Evolutionary conservation across 2,113 vertebrate genomes (phyloP).

Genomic region (Phyllostomus hastatus): DNA sequence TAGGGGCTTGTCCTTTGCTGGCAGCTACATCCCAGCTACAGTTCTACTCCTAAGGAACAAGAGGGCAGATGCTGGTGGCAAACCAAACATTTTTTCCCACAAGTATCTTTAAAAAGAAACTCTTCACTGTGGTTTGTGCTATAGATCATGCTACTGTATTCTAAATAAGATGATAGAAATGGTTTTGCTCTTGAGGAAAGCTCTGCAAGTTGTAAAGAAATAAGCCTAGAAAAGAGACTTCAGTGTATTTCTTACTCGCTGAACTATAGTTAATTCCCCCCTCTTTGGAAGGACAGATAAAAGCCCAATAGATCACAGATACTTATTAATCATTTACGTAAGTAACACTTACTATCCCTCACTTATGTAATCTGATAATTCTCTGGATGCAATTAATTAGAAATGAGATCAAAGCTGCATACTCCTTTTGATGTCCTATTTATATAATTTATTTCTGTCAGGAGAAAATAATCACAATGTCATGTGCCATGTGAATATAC

Average conservation of each 20-base stretch:
- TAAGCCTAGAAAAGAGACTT: not conserved
- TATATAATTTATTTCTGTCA: slow-evolving; percentile 77
- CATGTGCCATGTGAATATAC: slow-evolving; percentile 62
- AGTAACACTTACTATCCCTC: slow-evolving; percentile 68
- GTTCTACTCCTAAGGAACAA: not conserved
- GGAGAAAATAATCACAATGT: slow-evolving; percentile 76
- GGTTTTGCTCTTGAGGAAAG: slow-evolving; percentile 36
- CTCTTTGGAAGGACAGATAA: slow-evolving; percentile 60
- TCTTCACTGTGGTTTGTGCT: not conserved
- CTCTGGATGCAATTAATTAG: slow-evolving; percentile 78
- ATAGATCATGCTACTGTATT: not conserved
- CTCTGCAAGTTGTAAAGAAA: not conserved
- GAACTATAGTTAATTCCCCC: slow-evolving; percentile 55
- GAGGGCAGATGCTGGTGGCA: not conserved
- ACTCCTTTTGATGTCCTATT: slow-evolving; percentile 80
- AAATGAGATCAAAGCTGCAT: slow-evolving; percentile 78
- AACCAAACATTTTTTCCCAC: not conserved
- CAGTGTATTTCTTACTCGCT: slow-evolving; percentile 48
- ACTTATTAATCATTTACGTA: slow-evolving; percentile 80
- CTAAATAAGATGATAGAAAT: slow-evolving; percentile 12
- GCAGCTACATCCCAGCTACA: not conserved
- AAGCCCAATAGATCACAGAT: slow-evolving; percentile 68
- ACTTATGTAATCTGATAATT: slow-evolving; percentile 75
- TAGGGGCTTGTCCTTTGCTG: not conserved
- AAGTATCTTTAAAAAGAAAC: not conserved